Evolutionary conservation across 2,888 invertebrate species (phyloP).

Genomic region (Zootermopsis nevadensis): DNA sequence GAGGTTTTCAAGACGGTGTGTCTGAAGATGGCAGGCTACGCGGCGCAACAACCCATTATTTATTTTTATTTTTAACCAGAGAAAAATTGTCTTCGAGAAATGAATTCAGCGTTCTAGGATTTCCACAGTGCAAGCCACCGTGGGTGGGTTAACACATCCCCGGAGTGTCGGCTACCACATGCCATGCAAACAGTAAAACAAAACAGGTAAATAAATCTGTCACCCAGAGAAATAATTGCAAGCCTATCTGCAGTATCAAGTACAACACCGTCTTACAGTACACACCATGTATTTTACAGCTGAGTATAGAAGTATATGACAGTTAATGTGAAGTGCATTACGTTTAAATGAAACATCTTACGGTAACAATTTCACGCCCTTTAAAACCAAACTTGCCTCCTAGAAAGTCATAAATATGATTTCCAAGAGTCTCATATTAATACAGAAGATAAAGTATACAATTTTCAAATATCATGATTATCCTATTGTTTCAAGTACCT

Average conservation of each 20-base stretch:
- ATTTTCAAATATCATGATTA: slow-evolving; percentile 27
- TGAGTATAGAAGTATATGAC: neutral
- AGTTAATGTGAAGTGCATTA: neutral
- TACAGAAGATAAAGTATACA: slow-evolving; percentile 13
- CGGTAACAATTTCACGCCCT: slow-evolving; percentile 23
- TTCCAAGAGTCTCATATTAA: slow-evolving; percentile 6
- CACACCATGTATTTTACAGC: neutral
- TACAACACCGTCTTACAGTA: neutral
- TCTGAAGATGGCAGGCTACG: too few relatives aligned
- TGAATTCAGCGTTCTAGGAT: neutral
- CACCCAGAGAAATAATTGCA: slow-evolving; percentile 16
- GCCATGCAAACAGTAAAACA: neutral
- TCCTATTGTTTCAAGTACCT: slow-evolving; percentile 13
- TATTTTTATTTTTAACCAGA: too few relatives aligned
- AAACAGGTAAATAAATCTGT: slow-evolving; percentile 24
- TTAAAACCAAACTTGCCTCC: neutral
- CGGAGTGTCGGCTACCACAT: neutral
- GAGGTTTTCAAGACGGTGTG: too few relatives aligned
- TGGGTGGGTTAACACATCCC: neutral
- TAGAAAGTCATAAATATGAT: neutral
- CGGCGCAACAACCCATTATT: too few relatives aligned
- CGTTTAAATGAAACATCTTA: neutral
- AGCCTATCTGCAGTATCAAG: neutral
- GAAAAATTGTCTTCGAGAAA: neutral
- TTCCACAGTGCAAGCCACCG: neutral